These are phyloP conservation scores for Lordiphosa clarofinis DNA, from an alignment of 1,140 invertebrate genomes.

Conservation along the genomic window DNA sequence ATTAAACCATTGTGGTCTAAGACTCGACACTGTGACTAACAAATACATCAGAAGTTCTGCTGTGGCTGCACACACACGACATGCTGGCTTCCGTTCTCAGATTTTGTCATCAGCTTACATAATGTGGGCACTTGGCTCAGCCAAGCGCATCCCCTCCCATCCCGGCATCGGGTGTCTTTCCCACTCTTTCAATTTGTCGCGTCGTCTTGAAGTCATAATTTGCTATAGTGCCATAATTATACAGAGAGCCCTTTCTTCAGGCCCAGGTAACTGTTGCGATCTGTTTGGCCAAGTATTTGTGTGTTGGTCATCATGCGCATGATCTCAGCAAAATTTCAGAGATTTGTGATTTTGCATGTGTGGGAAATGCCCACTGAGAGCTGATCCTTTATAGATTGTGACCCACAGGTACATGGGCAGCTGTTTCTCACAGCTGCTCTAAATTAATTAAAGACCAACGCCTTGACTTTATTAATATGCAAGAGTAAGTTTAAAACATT, in stretches of 20 bases:
- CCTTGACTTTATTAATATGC: constrained; percentile 2
- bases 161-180: constrained; percentile 40
- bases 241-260: constrained; percentile 6
- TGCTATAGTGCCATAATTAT: constrained; percentile 3
- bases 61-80: constrained; percentile 15
- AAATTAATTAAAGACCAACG: constrained; percentile 18
- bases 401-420: constrained; percentile 1
- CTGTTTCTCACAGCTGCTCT: constrained; percentile 26
- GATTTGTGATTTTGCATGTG: constrained; percentile 13
- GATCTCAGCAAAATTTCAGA: constrained; percentile 7
- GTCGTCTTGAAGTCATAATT: constrained; percentile 15
- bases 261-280: constrained; percentile 4
- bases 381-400: constrained; percentile 26
- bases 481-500: constrained; percentile 18
- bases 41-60: constrained; percentile 37
- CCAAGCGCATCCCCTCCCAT: constrained; percentile 50
- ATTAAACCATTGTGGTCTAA: constrained; percentile 64
- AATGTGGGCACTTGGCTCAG: constrained; percentile 30
- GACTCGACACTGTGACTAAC: constrained; percentile 55
- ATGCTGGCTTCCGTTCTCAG: constrained; percentile 59
- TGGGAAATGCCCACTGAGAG: constrained; percentile 3
- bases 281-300: constrained; percentile 7
- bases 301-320: constrained; percentile 13
- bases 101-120: constrained; percentile 62
- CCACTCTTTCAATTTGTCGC: constrained; percentile 67